These are phyloP conservation scores for Pedicia rivosa DNA, from an alignment of 2,888 invertebrate species.

Conservation along the genomic window DNA sequence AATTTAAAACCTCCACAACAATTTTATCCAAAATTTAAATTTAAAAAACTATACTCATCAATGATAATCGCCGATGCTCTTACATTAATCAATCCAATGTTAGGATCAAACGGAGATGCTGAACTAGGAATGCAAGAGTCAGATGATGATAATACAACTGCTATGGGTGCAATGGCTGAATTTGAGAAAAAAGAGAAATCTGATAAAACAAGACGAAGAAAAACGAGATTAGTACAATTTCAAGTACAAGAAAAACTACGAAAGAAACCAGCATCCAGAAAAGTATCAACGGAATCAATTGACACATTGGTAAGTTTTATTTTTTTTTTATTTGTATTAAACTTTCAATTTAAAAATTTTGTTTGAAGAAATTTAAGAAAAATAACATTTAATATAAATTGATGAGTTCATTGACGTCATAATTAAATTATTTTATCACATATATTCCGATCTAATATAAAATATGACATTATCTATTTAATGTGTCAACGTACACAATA, in stretches of 20 bases:
- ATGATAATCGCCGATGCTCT: slow-evolving; percentile 39
- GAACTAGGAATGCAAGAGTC: neutral
- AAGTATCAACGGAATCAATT: slow-evolving; percentile 34
- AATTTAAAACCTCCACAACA: slow-evolving; percentile 46
- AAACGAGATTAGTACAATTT: slow-evolving; percentile 8
- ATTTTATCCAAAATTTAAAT: slow-evolving; percentile 49
- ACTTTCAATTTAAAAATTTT: too few species aligned
- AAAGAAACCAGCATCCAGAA: slow-evolving; percentile 24
- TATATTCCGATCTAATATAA: too few species aligned
- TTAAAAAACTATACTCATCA: slow-evolving; percentile 39
- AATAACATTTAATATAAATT: too few species aligned
- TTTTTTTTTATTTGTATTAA: too few species aligned
- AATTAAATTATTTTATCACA: too few species aligned
- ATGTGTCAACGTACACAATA: too few species aligned
- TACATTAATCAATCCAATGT: slow-evolving; percentile 32
- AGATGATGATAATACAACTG: slow-evolving; percentile 22
- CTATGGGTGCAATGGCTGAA: slow-evolving; percentile 7
- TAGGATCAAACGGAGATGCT: too few species aligned
- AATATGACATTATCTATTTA: too few species aligned
- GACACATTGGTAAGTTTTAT: slow-evolving; percentile 35
- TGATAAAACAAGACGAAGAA: slow-evolving; percentile 11
- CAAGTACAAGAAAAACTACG: slow-evolving; percentile 17
- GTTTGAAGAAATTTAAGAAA: too few species aligned
- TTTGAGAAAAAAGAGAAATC: slow-evolving; percentile 17
- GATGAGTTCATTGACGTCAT: too few species aligned